phyloP scores from a whole-genome alignment of 2,797 vertebrate genomes.

The Lutjanus campechanus region DNA sequence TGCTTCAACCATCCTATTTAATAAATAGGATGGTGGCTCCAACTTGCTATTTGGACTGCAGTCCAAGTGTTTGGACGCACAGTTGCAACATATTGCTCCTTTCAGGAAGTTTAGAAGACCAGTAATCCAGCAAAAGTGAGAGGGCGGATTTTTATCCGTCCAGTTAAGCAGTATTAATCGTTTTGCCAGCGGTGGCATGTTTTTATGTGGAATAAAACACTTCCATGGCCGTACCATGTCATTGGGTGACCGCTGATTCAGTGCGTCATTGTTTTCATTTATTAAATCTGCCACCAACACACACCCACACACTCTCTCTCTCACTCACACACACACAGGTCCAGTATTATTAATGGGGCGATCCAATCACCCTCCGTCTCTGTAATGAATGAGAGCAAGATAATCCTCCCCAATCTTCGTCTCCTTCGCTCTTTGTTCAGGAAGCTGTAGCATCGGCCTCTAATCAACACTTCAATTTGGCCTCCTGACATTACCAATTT shows the following conservation, averaged over 20 bases:
- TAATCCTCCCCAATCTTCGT: slow-evolving; percentile 55
- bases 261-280: slow-evolving; percentile 39
- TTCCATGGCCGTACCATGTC: background rate
- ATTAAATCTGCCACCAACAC: slow-evolving; percentile 22
- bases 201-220: background rate
- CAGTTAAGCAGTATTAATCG: too few relatives aligned
- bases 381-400: slow-evolving; percentile 58
- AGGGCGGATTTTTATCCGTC: too few relatives aligned
- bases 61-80: too few relatives aligned
- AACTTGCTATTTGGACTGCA: too few relatives aligned
- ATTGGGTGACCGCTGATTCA: slow-evolving; percentile 18
- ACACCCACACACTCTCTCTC: slow-evolving; percentile 12
- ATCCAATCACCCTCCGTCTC: slow-evolving; percentile 55
- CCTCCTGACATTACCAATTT: slow-evolving; percentile 64
- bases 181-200: too few relatives aligned
- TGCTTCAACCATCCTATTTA: too few relatives aligned
- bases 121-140: too few relatives aligned
- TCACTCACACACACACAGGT: slow-evolving; percentile 26
- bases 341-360: slow-evolving; percentile 33
- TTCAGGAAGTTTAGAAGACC: too few relatives aligned
- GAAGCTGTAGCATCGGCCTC: slow-evolving; percentile 51
- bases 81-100: too few relatives aligned
- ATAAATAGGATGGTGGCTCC: too few relatives aligned
- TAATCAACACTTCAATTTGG: slow-evolving; percentile 75
- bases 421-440: slow-evolving; percentile 63